phyloP scores from a whole-genome alignment of 2,888 invertebrate species.

The Dexiosoma caninum region DNA sequence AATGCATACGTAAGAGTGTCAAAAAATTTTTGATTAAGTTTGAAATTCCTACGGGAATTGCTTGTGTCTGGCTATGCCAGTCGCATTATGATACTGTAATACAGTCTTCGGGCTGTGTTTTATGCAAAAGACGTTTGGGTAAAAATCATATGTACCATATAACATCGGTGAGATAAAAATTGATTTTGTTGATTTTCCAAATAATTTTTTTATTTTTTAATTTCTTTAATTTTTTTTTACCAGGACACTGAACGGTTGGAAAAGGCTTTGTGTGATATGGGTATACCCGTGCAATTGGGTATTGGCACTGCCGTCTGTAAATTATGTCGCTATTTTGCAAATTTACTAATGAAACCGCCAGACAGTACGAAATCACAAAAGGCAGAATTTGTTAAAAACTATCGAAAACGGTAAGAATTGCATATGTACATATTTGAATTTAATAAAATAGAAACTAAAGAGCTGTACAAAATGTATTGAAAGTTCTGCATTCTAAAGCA shows the following conservation, averaged over 20 bases:
- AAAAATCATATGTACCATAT: conserved; percentile 87
- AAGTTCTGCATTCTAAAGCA: too few species aligned
- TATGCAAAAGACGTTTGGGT: conserved; percentile 87
- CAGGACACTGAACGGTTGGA: conserved; percentile 81
- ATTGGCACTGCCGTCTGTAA: conserved; percentile 88
- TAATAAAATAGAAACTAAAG: too few species aligned
- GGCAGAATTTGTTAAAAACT: conserved; percentile 78
- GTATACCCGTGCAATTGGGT: conserved; percentile 83
- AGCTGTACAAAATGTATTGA: too few species aligned
- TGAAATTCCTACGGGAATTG: conserved; percentile 80
- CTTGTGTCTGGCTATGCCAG: conserved; percentile 83
- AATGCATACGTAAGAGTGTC: conserved; percentile 85
- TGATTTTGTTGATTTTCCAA: background rate
- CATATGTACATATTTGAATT: background rate
- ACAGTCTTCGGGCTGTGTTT: conserved; percentile 86
- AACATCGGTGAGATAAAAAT: conserved; percentile 78
- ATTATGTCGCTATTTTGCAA: conserved; percentile 87
- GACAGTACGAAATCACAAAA: conserved; percentile 78
- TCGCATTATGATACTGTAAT: conserved; percentile 85
- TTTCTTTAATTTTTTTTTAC: conserved; percentile 11
- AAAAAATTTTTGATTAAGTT: conserved; percentile 82
- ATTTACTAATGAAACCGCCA: conserved; percentile 83
- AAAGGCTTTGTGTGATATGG: conserved; percentile 80
- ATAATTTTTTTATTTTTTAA: background rate
- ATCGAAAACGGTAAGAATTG: conserved; percentile 81